Base-by-base conservation (phyloP, 1,140 invertebrate genomes). In the Camponotus pennsylvanicus region DNA sequence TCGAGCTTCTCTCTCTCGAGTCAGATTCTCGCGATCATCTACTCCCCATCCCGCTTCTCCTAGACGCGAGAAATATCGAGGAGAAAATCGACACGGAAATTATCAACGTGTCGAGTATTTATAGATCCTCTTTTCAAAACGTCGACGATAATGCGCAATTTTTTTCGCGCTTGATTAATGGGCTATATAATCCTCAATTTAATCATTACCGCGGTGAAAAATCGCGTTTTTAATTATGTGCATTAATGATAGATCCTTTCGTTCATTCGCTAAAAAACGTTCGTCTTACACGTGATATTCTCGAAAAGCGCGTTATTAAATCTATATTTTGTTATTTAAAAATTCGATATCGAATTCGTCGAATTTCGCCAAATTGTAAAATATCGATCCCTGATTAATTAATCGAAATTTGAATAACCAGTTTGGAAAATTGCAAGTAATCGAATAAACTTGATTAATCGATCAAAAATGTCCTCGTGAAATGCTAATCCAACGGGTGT, bases 401-500 rank as follows among this genome's bases (percentile, higher is more conserved):
- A 82, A 82, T 32, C n/a, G 27, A 82, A 9, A 82, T 45, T 21
- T n/a, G 5, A 59, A 82, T 40, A 45, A 45, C 2, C 37, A n/a
- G 27, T 27, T 45, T 27, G 13, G 4, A 34, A 57, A 59, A 42
- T 52, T 52, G 49, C 15, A 71, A 6, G 6, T 32, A 70, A 49
- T 3, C 27, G 13, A 1, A 8, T 9, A 52, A 49, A 49, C 34
- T 80, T 71, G 18, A 82, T 82, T 71, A 82, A 82, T 45, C 37
- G 69, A 83, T 73, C 67, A 45, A 37, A 59, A 59, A 32, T 11
- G 21, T 83, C 63, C 57, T 67, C 18, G 70, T 37, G 32, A 71
- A 27, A 66, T 34, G 34, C 7, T 80, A 57, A 59, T 40, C 67
- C 45, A 88, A 82, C 77, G 83, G 66, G 78, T 27, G 27, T 79